Conservation (phyloP, 2,888 invertebrate species). For the Capitulum mitella region DNA sequence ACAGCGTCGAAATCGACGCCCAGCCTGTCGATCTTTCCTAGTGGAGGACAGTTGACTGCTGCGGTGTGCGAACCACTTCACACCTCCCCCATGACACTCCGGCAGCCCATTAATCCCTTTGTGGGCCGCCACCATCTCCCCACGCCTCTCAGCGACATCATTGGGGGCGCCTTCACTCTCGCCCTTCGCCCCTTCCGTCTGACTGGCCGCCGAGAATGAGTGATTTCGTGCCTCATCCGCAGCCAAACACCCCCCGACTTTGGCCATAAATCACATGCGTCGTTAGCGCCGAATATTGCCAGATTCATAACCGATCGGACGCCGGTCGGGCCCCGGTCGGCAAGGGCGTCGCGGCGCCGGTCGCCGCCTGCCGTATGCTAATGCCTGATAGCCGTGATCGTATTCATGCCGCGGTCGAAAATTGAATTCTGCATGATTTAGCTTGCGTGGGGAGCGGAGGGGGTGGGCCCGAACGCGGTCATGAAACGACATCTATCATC, state of each 20-base stretch:
- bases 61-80: too few species aligned
- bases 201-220: neutral
- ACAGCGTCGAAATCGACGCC: too few species aligned
- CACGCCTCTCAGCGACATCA: neutral
- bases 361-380: neutral
- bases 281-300: slow-evolving; percentile 23
- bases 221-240: slow-evolving; percentile 14
- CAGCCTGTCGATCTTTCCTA: too few species aligned
- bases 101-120: neutral
- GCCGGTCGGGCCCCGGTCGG: neutral
- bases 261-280: slow-evolving; percentile 21
- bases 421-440: slow-evolving; percentile 22
- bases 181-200: neutral
- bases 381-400: neutral
- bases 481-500: slow-evolving; percentile 19
- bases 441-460: neutral
- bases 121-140: neutral
- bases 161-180: neutral
- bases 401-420: slow-evolving; percentile 13
- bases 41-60: too few species aligned
- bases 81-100: neutral
- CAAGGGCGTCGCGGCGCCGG: neutral
- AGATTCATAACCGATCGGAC: slow-evolving; percentile 12
- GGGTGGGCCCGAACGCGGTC: slow-evolving; percentile 7
- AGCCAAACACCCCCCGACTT: neutral